Base-by-base conservation (phyloP, 2,888 invertebrate species). In the Congeria kusceri region DNA sequence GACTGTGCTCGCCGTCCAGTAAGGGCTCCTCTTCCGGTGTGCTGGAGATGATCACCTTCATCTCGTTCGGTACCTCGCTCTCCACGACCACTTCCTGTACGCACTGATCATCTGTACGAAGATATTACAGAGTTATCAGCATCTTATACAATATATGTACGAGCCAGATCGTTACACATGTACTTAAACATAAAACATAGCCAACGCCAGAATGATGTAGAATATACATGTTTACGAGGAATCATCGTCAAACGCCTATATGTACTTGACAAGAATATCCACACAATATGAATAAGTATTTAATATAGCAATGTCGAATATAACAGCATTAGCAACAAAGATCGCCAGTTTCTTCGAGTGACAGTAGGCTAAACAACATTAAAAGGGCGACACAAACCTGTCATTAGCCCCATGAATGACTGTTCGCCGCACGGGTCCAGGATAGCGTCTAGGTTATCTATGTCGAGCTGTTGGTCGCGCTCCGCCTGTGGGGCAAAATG, bases 381-480 rank as follows among this genome's bases (percentile, higher is more conserved):
- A n/a, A n/a, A n/a, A n/a, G n/a, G n/a, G n/a, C n/a, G n/a, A n/a
- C 53, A 28, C 13, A 56, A 53, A 70, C 70, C 65, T 32, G 67
- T 44, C 9, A 67, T 29, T 7, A 58, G 25, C 2, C 67, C 74
- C 27, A 67, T 23, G 28, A 46, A 29, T 27, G 64, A 46, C 39
- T 11, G 39, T 39, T 39, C 39, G 9, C 39, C 39, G 39, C 39
- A 39, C 39, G 39, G 58, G 28, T 58, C 58, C 11, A n/a, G 11
- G 13, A 53, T 70, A 49, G 53, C 46, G 32, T 77, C 62, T 0
- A 72, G n/a, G 4, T 67, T 71, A n/a, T 58, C 66, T 15, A 46
- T 29, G 44, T 77, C 72, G 5, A 77, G 65, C 20, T 77, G 71
- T 29, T 75, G 77, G 23, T 82, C 82, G 27, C 63, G 46, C n/a